Evolutionary conservation across 2,888 invertebrate genomes (phyloP).

Genomic region (Phengaris alcon): DNA sequence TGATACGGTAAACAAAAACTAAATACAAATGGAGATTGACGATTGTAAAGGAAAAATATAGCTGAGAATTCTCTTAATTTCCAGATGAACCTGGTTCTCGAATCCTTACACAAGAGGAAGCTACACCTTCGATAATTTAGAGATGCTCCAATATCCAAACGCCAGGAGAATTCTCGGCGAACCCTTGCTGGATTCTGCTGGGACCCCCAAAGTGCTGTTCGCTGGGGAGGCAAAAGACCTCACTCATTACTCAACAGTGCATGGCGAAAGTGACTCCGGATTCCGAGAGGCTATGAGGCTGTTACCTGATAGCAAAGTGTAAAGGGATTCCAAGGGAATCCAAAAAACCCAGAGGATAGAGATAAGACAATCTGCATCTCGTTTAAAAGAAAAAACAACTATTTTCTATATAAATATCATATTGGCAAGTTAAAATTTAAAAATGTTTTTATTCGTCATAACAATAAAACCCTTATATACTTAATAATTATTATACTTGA

Average conservation of each 20-base stretch:
- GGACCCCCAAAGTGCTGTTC: conserved; percentile 76
- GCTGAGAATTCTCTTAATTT: neutral
- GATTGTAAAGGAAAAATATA: neutral
- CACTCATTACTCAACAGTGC: conserved; percentile 84
- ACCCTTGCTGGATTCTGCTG: conserved; percentile 73
- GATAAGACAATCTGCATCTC: too few relatives aligned
- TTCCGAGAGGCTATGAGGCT: conserved; percentile 79
- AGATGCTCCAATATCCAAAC: conserved; percentile 69
- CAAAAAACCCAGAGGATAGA: too few relatives aligned
- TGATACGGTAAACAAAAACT: conserved; percentile 50
- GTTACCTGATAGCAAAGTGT: neutral
- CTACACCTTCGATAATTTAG: conserved; percentile 79
- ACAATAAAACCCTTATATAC: too few relatives aligned
- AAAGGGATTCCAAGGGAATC: too few relatives aligned
- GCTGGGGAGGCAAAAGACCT: conserved; percentile 80
- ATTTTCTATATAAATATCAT: too few relatives aligned
- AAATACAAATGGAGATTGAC: neutral
- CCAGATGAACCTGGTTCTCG: conserved; percentile 84
- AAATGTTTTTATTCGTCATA: too few relatives aligned
- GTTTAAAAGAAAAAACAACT: too few relatives aligned
- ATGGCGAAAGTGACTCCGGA: conserved; percentile 85
- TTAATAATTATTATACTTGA: too few relatives aligned
- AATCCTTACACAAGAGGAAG: conserved; percentile 85
- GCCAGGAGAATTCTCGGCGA: conserved; percentile 74
- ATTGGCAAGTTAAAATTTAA: too few relatives aligned